phyloP scores from a whole-genome alignment of 2,113 vertebrate species.

The Ammospiza caudacuta region DNA sequence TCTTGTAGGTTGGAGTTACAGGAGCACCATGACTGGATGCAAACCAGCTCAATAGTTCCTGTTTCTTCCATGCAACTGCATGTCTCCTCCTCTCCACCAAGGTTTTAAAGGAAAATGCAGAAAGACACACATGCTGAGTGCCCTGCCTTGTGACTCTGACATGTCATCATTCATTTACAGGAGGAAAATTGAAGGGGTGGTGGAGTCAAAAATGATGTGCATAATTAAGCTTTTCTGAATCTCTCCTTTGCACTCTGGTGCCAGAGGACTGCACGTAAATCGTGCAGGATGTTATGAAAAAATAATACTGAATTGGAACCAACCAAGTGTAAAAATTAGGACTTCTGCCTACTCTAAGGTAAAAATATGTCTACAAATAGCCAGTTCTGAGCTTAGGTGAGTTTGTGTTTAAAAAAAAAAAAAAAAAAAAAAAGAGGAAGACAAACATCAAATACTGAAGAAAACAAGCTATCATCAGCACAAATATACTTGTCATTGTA shows the following conservation, averaged over 20 bases:
- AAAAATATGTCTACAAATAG: not conserved
- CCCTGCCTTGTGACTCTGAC: conserved; percentile 6
- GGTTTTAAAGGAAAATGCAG: conserved; percentile 15
- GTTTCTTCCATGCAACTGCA: not conserved
- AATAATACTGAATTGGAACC: not conserved
- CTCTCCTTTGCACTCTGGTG: not conserved
- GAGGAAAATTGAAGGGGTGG: not conserved
- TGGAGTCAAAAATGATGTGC: not conserved
- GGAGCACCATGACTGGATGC: not conserved
- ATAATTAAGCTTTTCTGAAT: not conserved
- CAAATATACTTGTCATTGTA: not conserved
- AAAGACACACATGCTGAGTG: not conserved
- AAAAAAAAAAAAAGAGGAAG: not conserved
- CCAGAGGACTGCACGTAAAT: not conserved
- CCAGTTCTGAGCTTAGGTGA: not conserved
- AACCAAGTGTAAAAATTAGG: not conserved
- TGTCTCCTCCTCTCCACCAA: not conserved
- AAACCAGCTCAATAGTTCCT: not conserved
- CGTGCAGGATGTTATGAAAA: not conserved
- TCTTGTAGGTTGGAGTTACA: not conserved
- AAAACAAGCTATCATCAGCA: conserved; percentile 10
- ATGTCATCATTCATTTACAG: not conserved
- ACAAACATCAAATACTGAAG: not conserved
- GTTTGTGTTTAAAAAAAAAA: not conserved
- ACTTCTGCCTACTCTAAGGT: not conserved